Percentiles rank a stretch among this genome's conserved stretches.
phyloP scores from a whole-genome alignment of 2,797 vertebrate species.

The Champsocephalus gunnari region DNA sequence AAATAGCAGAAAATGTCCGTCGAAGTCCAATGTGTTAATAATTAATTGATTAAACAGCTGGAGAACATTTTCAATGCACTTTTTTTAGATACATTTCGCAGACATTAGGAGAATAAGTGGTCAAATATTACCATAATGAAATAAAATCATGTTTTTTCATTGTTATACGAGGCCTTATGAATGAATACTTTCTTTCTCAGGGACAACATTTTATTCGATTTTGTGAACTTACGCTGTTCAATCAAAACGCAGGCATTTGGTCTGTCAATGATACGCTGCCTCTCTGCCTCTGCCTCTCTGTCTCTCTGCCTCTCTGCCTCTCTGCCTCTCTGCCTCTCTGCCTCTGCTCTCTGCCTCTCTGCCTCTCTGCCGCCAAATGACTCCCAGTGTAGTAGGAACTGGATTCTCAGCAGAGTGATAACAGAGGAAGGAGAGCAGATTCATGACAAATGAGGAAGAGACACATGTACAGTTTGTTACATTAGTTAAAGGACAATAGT shows the following conservation, averaged over 20 bases:
- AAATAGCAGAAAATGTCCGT: no score
- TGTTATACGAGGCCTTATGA: not conserved
- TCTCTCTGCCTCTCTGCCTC: not conserved
- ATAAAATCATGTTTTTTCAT: no score
- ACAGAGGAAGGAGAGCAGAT: not conserved
- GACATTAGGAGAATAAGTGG: no score
- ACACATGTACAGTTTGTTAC: not conserved
- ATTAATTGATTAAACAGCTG: no score
- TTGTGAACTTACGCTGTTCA: not conserved
- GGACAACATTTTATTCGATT: conserved; percentile 1
- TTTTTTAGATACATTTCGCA: no score
- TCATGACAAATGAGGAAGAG: conserved; percentile 33
- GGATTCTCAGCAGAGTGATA: conserved; percentile 21
- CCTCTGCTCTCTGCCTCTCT: not conserved
- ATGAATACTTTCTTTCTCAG: not conserved
- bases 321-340: not conserved
- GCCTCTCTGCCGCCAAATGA: not conserved
- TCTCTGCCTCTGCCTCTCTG: not conserved
- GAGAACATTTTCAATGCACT: no score
- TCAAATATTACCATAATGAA: no score
- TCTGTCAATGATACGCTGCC: conserved; percentile 20
- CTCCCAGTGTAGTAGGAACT: conserved; percentile 1
- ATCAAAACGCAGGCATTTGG: not conserved
- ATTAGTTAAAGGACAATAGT: conserved; percentile 31
- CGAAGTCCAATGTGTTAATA: no score